phyloP scores from a whole-genome alignment of 2,888 invertebrate species.

The Lymantria dispar region DNA sequence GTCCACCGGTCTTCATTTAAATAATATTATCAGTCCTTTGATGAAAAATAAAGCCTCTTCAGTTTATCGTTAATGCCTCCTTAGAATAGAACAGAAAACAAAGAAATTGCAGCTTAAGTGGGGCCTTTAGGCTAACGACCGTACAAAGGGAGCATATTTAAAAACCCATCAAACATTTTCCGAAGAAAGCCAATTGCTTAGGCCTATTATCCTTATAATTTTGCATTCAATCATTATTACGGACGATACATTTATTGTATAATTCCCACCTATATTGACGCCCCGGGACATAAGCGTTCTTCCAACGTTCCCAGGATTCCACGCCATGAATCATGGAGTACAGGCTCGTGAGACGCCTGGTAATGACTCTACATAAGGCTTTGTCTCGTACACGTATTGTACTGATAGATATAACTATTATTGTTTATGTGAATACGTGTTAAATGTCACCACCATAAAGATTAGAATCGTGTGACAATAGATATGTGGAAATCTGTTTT shows the following conservation, averaged over 20 bases:
- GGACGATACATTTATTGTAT: slow-evolving; percentile 11
- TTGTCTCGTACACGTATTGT: slow-evolving; percentile 37
- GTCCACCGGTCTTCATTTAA: background rate
- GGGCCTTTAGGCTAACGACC: background rate
- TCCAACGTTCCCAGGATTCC: slow-evolving; percentile 33
- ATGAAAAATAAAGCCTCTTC: slow-evolving; percentile 11
- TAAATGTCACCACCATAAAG: slow-evolving; percentile 12
- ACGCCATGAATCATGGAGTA: slow-evolving; percentile 30
- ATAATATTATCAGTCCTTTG: slow-evolving; percentile 5
- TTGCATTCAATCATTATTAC: slow-evolving; percentile 26
- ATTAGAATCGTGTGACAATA: slow-evolving; percentile 1
- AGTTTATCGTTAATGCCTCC: slow-evolving; percentile 3
- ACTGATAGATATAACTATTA: slow-evolving; percentile 28
- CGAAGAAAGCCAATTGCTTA: slow-evolving; percentile 19
- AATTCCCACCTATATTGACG: slow-evolving; percentile 15
- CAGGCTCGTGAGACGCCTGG: slow-evolving; percentile 48
- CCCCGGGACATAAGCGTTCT: slow-evolving; percentile 27
- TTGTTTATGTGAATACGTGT: slow-evolving; percentile 15
- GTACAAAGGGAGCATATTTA: slow-evolving; percentile 23
- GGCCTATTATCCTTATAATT: slow-evolving; percentile 24
- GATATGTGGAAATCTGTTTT: slow-evolving; percentile 1
- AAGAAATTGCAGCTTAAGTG: slow-evolving; percentile 8
- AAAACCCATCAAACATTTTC: slow-evolving; percentile 28
- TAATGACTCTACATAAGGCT: slow-evolving; percentile 43
- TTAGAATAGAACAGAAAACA: slow-evolving; percentile 23